Evolutionary conservation across 2,113 vertebrate species (phyloP).

Genomic region (Hippopotamus amphibius): DNA sequence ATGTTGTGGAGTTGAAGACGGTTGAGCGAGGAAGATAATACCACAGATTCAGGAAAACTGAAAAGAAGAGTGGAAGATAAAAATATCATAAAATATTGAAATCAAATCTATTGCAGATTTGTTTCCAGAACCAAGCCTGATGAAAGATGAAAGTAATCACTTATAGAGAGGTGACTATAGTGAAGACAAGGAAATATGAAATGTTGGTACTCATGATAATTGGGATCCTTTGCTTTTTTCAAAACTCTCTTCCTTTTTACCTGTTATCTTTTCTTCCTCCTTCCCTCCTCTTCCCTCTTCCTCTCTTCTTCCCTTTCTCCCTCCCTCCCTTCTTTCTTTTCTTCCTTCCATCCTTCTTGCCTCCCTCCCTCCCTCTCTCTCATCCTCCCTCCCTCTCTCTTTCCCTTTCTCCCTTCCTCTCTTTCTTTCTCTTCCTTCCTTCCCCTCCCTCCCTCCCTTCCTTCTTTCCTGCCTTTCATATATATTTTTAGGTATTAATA

Average conservation of each 20-base stretch:
- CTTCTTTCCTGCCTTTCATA: not conserved
- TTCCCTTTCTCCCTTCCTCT: not conserved
- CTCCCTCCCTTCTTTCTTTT: not conserved
- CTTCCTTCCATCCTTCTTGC: too few species aligned
- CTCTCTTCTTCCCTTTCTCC: not conserved
- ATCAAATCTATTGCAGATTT: not conserved
- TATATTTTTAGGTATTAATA: not conserved
- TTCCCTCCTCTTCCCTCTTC: too few species aligned
- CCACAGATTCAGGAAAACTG: not conserved
- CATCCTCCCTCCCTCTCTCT: not conserved
- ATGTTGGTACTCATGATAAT: not conserved
- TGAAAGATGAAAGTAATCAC: not conserved
- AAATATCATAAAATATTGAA: not conserved
- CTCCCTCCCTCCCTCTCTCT: not conserved
- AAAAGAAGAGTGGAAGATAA: not conserved
- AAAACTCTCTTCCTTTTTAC: not conserved
- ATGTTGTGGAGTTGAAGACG: not conserved
- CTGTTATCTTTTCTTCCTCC: not conserved
- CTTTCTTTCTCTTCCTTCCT: fast-evolving
- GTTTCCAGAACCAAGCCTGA: not conserved
- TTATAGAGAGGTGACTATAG: not conserved
- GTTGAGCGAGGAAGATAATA: not conserved
- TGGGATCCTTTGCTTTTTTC: not conserved
- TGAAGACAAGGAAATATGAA: not conserved
- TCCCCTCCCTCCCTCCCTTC: too few species aligned